Base-by-base conservation (phyloP, 1,140 invertebrate species). In the Callitettix versicolor region DNA sequence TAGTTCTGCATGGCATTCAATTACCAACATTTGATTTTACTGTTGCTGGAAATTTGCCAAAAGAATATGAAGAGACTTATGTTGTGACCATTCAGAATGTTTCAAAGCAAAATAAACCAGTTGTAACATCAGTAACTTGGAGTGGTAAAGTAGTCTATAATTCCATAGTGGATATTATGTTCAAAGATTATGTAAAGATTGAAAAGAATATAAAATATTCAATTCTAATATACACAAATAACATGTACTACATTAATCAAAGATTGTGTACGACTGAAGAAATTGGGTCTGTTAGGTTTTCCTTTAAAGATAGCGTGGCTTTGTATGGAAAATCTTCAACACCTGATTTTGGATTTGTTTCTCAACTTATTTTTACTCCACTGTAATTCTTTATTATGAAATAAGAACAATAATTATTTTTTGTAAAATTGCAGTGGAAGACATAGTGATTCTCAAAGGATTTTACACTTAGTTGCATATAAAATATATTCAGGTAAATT, bases 11-110 rank as follows among this genome's bases (percentile, higher is more conserved):
- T 22, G 53, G 53, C 2, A 55, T 55, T 22, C 53, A 55, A 48
- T 42, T 55, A 18, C 53, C 53, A 17, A 55, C 53, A 9, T 47
- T 55, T 14, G 44, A 24, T 34, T 44, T 24, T 36, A 33, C 41
- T 4, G 34, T 55, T 20, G 22, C 40, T n/a, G 20, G 30, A n/a
- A n/a, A 21, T 40, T 4, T 30, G 14, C 3, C 15, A 11, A 55
- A 55, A 30, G 30, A 47, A 12, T 55, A 55, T 40, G 53, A 55
- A 24, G 53, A 55, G n/a, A 48, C 43, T 1, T 55, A 48, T 33
- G 36, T 55, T n/a, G 53, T 55, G 12, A 47, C 53, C 20, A 24
- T 55, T 9, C 46, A 48, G 34, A 48, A 55, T 18, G 33, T 22
- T 17, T 55, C 44, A 12, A 48, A 38, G 36, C 18, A 30, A 2